Evolutionary conservation across 2,113 vertebrate genomes (phyloP).

Genomic region (Cynocephalus volans): DNA sequence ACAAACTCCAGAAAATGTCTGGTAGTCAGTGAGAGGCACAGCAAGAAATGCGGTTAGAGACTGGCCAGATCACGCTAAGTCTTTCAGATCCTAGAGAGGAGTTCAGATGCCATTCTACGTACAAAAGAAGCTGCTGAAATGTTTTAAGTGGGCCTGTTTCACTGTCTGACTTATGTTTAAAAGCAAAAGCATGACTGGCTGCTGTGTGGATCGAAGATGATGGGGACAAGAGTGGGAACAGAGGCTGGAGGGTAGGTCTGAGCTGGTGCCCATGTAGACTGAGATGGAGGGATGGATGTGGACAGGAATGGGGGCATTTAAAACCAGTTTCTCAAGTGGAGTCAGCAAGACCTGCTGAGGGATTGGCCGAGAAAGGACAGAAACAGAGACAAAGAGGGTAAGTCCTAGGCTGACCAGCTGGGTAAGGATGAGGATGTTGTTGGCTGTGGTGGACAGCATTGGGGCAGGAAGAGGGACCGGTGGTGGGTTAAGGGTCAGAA

Average conservation of each 20-base stretch:
- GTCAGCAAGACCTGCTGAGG: too few relatives aligned
- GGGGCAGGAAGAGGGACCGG: too few relatives aligned
- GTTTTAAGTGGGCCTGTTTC: accelerated
- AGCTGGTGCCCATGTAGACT: background rate
- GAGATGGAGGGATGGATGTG: too few relatives aligned
- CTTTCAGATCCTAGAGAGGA: too few relatives aligned
- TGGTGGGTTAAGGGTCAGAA: background rate
- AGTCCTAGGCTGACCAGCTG: too few relatives aligned
- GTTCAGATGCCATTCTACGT: accelerated
- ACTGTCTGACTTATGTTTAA: too few relatives aligned
- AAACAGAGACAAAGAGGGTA: too few relatives aligned
- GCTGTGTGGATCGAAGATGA: background rate
- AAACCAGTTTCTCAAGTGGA: too few relatives aligned
- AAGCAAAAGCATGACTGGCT: background rate
- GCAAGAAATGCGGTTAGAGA: too few relatives aligned
- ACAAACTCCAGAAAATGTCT: background rate
- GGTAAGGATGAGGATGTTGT: too few relatives aligned
- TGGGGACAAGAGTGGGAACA: background rate
- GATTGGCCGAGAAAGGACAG: too few relatives aligned
- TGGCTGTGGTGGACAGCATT: too few relatives aligned
- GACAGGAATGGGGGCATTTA: background rate
- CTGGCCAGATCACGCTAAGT: accelerated
- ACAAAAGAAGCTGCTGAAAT: background rate
- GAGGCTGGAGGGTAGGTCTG: background rate
- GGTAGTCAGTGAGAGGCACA: accelerated